A percentile compares a stretch with the other conserved stretches of the same genome.
phyloP scores from a whole-genome alignment of 1,140 invertebrate genomes.

The Laupala kohalensis region DNA sequence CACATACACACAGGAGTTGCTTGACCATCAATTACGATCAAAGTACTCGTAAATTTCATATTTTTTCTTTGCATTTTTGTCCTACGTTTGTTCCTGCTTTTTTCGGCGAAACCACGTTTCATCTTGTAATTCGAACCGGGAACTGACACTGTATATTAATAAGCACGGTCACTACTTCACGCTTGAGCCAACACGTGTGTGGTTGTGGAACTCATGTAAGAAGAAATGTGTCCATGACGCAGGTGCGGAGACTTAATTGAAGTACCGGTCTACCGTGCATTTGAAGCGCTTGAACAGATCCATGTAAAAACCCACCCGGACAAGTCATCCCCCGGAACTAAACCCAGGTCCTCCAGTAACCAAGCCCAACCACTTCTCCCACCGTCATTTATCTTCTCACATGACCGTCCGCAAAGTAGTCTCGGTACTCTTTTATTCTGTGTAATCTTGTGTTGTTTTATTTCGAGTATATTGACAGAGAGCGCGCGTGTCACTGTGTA shows the following conservation, averaged over 20 bases:
- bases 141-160: not conserved
- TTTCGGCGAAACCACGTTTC: too few species aligned
- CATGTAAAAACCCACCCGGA: not conserved
- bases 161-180: not conserved
- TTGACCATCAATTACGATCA: too few species aligned
- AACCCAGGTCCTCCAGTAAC: not conserved
- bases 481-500: not conserved
- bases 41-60: too few species aligned
- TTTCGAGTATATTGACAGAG: not conserved
- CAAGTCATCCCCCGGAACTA: not conserved
- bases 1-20: too few species aligned
- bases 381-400: not conserved
- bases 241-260: not conserved
- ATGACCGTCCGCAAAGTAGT: not conserved
- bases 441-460: too few species aligned
- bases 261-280: not conserved
- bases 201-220: not conserved
- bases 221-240: not conserved
- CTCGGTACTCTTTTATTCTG: not conserved
- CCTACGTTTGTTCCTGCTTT: too few species aligned
- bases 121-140: not conserved
- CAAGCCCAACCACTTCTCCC: not conserved
- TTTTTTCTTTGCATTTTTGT: too few species aligned
- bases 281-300: not conserved
- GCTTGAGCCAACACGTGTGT: not conserved